These are phyloP conservation scores for Elysia crispata DNA, from an alignment of 2,888 invertebrate species.

Conservation along the genomic window DNA sequence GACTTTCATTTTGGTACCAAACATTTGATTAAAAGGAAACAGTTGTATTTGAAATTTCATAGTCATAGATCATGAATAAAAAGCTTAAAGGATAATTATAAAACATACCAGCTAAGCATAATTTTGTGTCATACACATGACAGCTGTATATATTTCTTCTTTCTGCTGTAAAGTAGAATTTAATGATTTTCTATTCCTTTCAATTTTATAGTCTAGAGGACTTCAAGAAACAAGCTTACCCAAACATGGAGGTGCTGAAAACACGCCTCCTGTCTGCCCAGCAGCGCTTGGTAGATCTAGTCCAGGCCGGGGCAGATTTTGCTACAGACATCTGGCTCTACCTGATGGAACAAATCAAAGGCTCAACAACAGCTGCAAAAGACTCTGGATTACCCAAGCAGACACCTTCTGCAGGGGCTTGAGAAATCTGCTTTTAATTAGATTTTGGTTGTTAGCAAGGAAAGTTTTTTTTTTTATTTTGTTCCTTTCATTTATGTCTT, in stretches of 20 bases:
- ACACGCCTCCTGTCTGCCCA: constrained; percentile 16
- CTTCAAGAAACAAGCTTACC: constrained; percentile 47
- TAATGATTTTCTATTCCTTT: neutral
- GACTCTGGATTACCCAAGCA: neutral
- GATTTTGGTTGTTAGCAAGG: constrained; percentile 1
- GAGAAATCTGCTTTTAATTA: neutral
- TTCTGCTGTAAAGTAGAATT: no score
- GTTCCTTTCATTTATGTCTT: no score
- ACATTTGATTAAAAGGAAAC: no score
- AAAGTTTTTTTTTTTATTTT: neutral
- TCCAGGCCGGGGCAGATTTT: neutral
- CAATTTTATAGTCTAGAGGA: constrained; percentile 34
- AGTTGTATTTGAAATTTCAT: no score
- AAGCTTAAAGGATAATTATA: no score
- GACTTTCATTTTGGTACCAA: no score
- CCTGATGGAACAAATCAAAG: constrained; percentile 36
- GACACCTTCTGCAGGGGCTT: neutral
- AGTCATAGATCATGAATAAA: no score
- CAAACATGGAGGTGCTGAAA: constrained; percentile 36
- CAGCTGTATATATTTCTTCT: no score
- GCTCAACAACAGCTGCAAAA: neutral
- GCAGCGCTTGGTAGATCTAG: constrained; percentile 29
- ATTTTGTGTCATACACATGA: no score
- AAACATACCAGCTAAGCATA: no score
- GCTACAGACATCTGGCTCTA: constrained; percentile 35